Conservation (phyloP, 1,140 invertebrate species). For the Meloidogyne chitwoodi region DNA sequence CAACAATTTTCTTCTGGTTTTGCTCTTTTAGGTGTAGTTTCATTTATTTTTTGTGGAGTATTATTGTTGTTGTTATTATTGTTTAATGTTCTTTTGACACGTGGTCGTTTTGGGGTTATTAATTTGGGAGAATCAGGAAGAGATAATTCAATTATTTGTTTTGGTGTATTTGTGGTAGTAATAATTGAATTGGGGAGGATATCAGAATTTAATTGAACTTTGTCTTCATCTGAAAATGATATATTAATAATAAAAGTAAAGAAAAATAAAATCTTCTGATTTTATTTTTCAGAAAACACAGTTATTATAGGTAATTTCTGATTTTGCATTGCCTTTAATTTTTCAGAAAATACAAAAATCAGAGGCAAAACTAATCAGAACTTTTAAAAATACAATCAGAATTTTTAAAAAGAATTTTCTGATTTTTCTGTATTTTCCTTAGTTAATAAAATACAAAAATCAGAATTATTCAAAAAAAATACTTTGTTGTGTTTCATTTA, state of each 20-base stretch:
- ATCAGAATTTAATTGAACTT: not conserved
- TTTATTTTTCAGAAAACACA: no score
- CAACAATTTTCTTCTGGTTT: not conserved
- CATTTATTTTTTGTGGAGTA: not conserved
- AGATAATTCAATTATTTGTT: not conserved
- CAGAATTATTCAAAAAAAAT: not conserved
- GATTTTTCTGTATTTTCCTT: no score
- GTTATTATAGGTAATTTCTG: no score
- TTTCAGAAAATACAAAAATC: no score
- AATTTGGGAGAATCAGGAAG: slow-evolving; percentile 13
- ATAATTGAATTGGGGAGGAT: not conserved
- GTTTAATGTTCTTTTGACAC: not conserved
- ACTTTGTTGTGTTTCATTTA: not conserved
- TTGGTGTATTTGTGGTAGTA: not conserved
- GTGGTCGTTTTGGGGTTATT: not conserved
- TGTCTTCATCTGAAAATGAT: not conserved
- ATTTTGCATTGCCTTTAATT: no score
- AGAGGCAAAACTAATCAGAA: no score
- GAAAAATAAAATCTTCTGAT: no score
- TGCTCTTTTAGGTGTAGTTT: not conserved
- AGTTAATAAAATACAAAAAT: no score
- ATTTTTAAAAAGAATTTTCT: no score
- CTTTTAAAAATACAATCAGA: no score
- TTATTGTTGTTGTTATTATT: not conserved
- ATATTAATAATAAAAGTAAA: not conserved